Conservation (phyloP, 2,113 vertebrate genomes). For the Natator depressus region DNA sequence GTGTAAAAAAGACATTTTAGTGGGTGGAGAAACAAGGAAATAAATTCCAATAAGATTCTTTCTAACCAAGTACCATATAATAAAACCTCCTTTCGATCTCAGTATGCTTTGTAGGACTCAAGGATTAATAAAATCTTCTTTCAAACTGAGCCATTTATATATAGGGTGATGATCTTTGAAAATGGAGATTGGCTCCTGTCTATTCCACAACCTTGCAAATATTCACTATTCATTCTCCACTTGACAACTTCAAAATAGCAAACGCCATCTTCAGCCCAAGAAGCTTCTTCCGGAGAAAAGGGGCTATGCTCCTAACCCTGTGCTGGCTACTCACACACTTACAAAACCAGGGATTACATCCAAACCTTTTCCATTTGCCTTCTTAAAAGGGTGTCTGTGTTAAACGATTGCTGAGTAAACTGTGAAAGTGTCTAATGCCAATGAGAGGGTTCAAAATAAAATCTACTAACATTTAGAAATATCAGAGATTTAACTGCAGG, state of each 20-base stretch:
- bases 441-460: neutral
- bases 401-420: neutral
- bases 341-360: neutral
- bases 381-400: neutral
- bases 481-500: neutral
- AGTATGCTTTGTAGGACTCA: neutral
- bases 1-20: neutral
- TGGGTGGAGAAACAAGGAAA: neutral
- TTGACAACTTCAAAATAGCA: slow-evolving; percentile 13
- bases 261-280: neutral
- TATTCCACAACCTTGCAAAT: neutral
- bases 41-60: neutral
- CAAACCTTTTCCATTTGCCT: fast-evolving
- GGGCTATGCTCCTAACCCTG: neutral
- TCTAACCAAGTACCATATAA: neutral
- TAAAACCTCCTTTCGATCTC: slow-evolving; percentile 5
- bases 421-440: neutral
- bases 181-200: slow-evolving; percentile 10
- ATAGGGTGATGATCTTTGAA: neutral
- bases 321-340: fast-evolving
- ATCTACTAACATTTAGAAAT: neutral
- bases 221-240: neutral
- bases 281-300: neutral
- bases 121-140: neutral
- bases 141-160: neutral